These are phyloP conservation scores for Lucinisca nassula DNA, from an alignment of 2,888 invertebrate genomes.

Conservation along the genomic window DNA sequence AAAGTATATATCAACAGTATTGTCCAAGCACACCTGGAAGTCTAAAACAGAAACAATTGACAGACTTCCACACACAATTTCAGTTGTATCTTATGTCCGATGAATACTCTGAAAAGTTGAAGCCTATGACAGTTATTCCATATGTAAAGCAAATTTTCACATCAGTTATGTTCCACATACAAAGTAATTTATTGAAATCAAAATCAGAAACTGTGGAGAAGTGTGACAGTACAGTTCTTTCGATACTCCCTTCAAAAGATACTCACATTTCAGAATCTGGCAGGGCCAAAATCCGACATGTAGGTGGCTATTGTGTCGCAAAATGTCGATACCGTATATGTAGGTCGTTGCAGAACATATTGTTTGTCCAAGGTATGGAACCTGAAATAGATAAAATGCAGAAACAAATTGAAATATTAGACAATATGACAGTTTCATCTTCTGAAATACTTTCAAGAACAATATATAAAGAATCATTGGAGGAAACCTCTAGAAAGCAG, in stretches of 20 bases:
- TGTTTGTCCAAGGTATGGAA: conserved; percentile 31
- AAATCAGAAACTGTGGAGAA: no score
- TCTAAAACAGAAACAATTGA: neutral
- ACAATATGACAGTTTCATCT: neutral
- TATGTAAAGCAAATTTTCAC: neutral
- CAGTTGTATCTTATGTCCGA: neutral
- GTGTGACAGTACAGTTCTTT: no score
- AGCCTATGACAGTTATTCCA: no score
- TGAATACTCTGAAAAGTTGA: neutral
- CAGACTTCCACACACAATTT: conserved; percentile 15
- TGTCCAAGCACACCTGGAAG: neutral
- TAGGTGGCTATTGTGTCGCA: conserved; percentile 41
- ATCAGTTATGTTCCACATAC: conserved; percentile 24
- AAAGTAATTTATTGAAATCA: no score
- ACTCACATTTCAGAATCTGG: neutral
- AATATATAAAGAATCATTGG: conserved; percentile 2
- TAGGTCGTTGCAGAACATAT: conserved; percentile 9
- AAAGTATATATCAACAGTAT: neutral
- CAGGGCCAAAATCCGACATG: conserved; percentile 35
- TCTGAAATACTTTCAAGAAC: no score
- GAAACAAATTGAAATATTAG: conserved; percentile 19
- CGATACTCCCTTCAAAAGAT: no score
- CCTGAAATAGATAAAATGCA: neutral
- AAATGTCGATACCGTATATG: conserved; percentile 34
- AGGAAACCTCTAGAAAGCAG: conserved; percentile 36